Evolutionary conservation across 30 jellyfish, hydroid and myxozoan genomes (phyloP), one percentile per base, ranked within the genome.

Genomic region (Cassiopea xamachana): DNA sequence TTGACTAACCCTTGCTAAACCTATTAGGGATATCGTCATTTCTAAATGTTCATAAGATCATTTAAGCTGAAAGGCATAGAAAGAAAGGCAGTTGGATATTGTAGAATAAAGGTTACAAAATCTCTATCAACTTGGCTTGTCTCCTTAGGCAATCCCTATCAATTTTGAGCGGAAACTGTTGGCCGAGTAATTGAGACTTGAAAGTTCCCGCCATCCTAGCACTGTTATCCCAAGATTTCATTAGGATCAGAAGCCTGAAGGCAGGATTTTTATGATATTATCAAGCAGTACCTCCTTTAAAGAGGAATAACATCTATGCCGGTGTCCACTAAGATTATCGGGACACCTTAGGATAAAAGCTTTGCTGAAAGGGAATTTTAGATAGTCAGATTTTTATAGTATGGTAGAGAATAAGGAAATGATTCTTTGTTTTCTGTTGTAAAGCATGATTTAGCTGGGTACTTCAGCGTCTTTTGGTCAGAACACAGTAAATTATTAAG

Each of bases 1-100:
- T 71, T 71, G 80, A 71, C 80, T 71, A 14, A 71, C 80, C 51
- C 58, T 71, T 39, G 80, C 80, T 4, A 71, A 71, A 16, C 15
- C 80, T 39, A 71, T 71, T 71, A 71, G 58, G 39, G 27, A 43
- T 71, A 71, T 15, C 27, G 80, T 71, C n/a, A 71, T 71, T 71
- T 55, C 4, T 68, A 27, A 27, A 27, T 6, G 58, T 15, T 71
- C 80, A 71, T 19, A 39, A 19, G 80, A 71, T 71, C 27, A 71
- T 9, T 71, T 14, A 9, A 9, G 80, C 15, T 14, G 27, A 55
- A 1, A 39, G n/a, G 17, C 27, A 14, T 18, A 12, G 39, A 51
- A 51, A 8, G 80, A 10, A n/a, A 71, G 55, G 10, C 39, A 71
- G 19, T 27, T 19, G 58, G n/a, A 6, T 27, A 71, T 71, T n/a